Percentiles rank a stretch among this genome's conserved stretches.
Conservation (phyloP, 2,797 vertebrate genomes). For the Ambastaia sidthimunki region DNA sequence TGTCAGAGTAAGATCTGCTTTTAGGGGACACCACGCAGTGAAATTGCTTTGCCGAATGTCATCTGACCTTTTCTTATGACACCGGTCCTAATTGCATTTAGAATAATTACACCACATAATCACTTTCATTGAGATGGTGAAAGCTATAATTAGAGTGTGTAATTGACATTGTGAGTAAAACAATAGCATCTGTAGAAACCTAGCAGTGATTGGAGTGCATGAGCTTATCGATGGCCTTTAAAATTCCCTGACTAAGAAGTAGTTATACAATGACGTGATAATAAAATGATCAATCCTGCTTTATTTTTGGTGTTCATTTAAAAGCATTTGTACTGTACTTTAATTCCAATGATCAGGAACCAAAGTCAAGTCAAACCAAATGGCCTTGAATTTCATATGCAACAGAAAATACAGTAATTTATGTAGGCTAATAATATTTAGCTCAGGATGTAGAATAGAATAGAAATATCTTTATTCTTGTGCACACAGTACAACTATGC, state of each 20-base stretch:
- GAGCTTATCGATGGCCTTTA: conserved; percentile 41
- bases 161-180: conserved; percentile 45
- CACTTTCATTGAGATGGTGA: conserved; percentile 52
- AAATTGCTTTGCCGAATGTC: conserved; percentile 33
- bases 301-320: background rate
- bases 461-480: too few relatives aligned
- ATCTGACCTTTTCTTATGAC: conserved; percentile 53
- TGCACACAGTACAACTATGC: too few relatives aligned
- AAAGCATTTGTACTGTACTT: background rate
- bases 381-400: too few relatives aligned
- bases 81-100: conserved; percentile 54
- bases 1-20: background rate
- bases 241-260: conserved; percentile 36
- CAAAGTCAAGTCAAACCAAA: too few relatives aligned
- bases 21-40: background rate
- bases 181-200: conserved; percentile 5
- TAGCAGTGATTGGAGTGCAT: too few relatives aligned
- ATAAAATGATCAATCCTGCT: background rate
- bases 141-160: conserved; percentile 51
- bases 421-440: too few relatives aligned
- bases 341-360: too few relatives aligned
- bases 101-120: conserved; percentile 57
- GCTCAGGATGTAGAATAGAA: too few relatives aligned
- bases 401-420: too few relatives aligned
- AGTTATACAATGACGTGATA: background rate